phyloP scores from a whole-genome alignment of 1,140 invertebrate species.

The Philaenus spumarius region DNA sequence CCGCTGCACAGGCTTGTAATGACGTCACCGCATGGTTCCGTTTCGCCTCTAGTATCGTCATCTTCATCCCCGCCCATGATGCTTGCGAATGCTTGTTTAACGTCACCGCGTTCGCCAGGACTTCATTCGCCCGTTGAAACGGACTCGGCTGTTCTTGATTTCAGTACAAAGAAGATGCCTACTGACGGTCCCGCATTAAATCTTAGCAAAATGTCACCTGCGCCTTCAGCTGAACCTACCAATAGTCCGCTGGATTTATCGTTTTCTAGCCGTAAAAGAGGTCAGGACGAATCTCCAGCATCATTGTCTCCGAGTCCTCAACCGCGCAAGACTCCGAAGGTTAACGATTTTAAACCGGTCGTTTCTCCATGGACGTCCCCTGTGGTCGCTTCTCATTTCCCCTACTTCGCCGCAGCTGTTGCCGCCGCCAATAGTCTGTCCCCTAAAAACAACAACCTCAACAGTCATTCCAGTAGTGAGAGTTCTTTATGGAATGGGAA shows the following conservation, averaged over 20 bases:
- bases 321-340: constrained; percentile 30
- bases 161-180: constrained; percentile 57
- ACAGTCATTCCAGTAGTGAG: constrained; percentile 38
- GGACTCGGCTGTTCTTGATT: constrained; percentile 60
- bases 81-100: constrained; percentile 40
- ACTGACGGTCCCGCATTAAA: constrained; percentile 51
- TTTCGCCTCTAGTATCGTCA: constrained; percentile 52
- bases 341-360: constrained; percentile 52
- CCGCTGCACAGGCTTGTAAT: constrained; percentile 65
- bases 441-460: constrained; percentile 47
- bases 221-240: constrained; percentile 45
- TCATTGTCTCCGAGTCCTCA: constrained; percentile 39
- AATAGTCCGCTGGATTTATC: constrained; percentile 75
- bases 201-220: constrained; percentile 47
- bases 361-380: constrained; percentile 69
- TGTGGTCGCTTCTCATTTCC: constrained; percentile 64
- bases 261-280: constrained; percentile 62
- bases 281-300: constrained; percentile 53
- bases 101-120: constrained; percentile 38
- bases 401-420: constrained; percentile 74
- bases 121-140: constrained; percentile 42
- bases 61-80: constrained; percentile 50
- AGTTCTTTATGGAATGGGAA: constrained; percentile 69
- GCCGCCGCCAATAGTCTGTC: constrained; percentile 60
- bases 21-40: constrained; percentile 50